Conservation (phyloP, 2,113 vertebrate species). For the Litocranius walleri region DNA sequence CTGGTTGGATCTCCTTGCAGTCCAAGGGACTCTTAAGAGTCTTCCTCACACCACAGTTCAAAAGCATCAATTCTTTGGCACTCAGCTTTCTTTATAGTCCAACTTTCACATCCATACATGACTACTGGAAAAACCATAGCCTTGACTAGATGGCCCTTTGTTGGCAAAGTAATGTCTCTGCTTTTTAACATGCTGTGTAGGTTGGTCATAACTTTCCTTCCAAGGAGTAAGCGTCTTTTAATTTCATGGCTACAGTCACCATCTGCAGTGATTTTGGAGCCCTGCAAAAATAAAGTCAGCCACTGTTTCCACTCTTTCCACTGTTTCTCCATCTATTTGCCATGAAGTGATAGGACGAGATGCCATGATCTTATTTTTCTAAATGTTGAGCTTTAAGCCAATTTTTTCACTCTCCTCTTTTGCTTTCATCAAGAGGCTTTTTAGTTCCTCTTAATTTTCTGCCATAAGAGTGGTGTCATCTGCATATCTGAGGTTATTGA, state of each 20-base stretch:
- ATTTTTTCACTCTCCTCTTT: background rate
- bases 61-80: background rate
- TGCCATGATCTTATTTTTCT: background rate
- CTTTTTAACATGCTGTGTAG: background rate
- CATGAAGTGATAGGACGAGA: background rate
- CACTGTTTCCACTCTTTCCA: background rate
- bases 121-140: background rate
- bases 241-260: background rate
- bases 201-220: background rate
- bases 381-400: background rate
- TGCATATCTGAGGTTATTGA: background rate
- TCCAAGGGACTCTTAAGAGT: background rate
- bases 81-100: background rate
- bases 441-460: background rate
- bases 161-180: background rate
- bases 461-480: background rate
- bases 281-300: background rate
- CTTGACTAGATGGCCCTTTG: background rate
- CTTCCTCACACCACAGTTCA: background rate
- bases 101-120: background rate
- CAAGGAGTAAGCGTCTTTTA: background rate
- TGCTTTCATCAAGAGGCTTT: background rate
- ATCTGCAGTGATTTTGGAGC: background rate
- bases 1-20: background rate
- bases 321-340: background rate